Conservation (phyloP, 2,888 invertebrate genomes). For the Brenthis hecate region DNA sequence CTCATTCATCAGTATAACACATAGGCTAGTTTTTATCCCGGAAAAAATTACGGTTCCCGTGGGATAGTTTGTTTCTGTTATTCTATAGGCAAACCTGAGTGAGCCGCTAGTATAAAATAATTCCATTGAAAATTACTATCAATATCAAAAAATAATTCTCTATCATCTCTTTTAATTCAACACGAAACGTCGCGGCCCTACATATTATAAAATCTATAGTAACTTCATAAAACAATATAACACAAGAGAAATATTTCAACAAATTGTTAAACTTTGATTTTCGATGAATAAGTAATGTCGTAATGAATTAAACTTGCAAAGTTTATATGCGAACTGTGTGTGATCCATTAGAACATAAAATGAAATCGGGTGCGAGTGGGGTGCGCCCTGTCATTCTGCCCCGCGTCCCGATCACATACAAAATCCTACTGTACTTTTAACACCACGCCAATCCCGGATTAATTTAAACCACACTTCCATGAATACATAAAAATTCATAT, state of each 20-base stretch:
- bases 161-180: not conserved
- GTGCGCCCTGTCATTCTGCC: conserved; percentile 11
- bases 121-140: no score
- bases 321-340: conserved; percentile 17
- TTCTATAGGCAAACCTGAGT: no score
- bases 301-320: conserved; percentile 19
- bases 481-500: conserved; percentile 5
- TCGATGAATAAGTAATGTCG: conserved; percentile 13
- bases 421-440: conserved; percentile 23
- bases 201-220: no score
- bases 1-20: no score
- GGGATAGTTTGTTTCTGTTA: no score
- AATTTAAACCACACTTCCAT: conserved; percentile 25
- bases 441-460: conserved; percentile 25
- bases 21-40: no score
- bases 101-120: no score
- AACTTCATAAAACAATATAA: not conserved
- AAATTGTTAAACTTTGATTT: conserved; percentile 3
- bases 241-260: not conserved
- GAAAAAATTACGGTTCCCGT: no score
- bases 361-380: conserved; percentile 23
- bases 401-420: conserved; percentile 17
- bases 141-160: no score
- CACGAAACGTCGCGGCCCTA: no score
- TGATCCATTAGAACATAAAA: conserved; percentile 27